Evolutionary conservation across 2,113 vertebrate genomes (phyloP).

Genomic region (Caranx ignobilis): DNA sequence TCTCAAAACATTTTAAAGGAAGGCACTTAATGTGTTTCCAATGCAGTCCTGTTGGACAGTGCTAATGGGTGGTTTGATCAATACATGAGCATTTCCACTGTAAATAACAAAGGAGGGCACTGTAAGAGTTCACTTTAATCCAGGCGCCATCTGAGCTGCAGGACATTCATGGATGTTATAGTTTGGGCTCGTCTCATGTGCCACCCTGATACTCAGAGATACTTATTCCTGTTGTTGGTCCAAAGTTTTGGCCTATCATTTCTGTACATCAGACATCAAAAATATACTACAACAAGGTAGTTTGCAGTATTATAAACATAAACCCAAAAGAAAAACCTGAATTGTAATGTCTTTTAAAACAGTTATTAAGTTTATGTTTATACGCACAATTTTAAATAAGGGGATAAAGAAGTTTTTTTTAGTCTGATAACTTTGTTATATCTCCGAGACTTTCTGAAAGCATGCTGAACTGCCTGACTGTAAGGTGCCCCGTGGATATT

Average conservation of each 20-base stretch:
- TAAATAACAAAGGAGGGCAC: constrained; percentile 44
- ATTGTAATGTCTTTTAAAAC: too few species aligned
- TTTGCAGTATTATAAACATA: not conserved
- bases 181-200: not conserved
- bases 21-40: constrained; percentile 66
- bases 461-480: too few species aligned
- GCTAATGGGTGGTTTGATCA: constrained; percentile 78
- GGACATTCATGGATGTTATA: constrained; percentile 39
- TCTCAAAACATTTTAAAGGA: constrained; percentile 73
- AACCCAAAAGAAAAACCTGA: not conserved
- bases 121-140: constrained; percentile 44
- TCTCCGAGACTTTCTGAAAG: too few species aligned
- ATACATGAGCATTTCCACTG: constrained; percentile 61
- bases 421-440: too few species aligned
- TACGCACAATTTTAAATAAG: too few species aligned
- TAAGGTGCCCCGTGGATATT: too few species aligned
- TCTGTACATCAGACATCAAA: too few species aligned
- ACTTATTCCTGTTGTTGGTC: not conserved
- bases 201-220: not conserved
- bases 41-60: constrained; percentile 59
- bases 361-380: too few species aligned
- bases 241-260: not conserved
- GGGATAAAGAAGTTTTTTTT: too few species aligned
- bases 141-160: constrained; percentile 31
- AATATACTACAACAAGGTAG: not conserved